phyloP scores from a whole-genome alignment of 1,140 invertebrate genomes.

The Chrysopa pallens region DNA sequence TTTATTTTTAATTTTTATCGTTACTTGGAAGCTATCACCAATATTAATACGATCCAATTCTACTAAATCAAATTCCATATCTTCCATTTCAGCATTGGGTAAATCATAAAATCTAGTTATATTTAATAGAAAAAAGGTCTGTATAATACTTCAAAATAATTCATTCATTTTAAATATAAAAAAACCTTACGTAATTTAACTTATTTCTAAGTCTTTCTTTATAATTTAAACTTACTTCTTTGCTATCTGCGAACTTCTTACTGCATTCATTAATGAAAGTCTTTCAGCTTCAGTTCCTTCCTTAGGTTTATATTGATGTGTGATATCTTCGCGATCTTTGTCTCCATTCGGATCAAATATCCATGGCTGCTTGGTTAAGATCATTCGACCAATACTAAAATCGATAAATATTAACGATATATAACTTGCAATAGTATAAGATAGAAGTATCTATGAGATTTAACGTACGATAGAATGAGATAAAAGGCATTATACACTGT shows the following conservation, averaged over 20 bases:
- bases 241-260: slow-evolving; percentile 38
- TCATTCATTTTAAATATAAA: too few relatives aligned
- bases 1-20: slow-evolving; percentile 45
- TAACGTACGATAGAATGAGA: too few relatives aligned
- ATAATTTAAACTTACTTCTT: slow-evolving; percentile 30
- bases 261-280: slow-evolving; percentile 45
- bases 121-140: too few relatives aligned
- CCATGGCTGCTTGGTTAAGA: slow-evolving; percentile 58
- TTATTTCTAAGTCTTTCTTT: too few relatives aligned
- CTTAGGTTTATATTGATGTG: slow-evolving; percentile 47
- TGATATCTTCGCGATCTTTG: slow-evolving; percentile 50
- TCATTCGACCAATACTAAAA: slow-evolving; percentile 49
- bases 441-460: too few relatives aligned
- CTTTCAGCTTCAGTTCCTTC: slow-evolving; percentile 52
- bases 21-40: slow-evolving; percentile 44
- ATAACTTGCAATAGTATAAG: too few relatives aligned
- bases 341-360: slow-evolving; percentile 49
- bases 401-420: neutral
- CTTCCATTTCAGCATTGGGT: slow-evolving; percentile 31
- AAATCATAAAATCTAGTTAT: slow-evolving; percentile 34
- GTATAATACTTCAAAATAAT: too few relatives aligned
- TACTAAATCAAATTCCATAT: slow-evolving; percentile 46
- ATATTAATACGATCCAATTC: slow-evolving; percentile 49
- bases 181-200: too few relatives aligned
- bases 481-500: neutral